A percentile compares a stretch with the other conserved stretches of the same genome.
Evolutionary conservation across 2,797 vertebrate genomes (phyloP).

Genomic region (Sebastes itinus): DNA sequence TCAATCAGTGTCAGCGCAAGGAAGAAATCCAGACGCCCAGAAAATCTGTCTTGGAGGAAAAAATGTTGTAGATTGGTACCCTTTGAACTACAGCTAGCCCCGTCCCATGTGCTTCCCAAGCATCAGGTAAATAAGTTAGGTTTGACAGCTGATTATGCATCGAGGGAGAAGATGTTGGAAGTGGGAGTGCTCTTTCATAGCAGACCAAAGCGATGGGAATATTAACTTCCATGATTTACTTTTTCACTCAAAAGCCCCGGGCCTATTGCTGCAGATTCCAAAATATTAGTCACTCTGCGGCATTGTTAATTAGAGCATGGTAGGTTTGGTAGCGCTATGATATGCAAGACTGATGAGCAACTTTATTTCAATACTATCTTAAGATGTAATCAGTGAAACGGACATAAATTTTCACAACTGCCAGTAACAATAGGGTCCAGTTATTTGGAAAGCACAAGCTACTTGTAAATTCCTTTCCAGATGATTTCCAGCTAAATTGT

Average conservation of each 20-base stretch:
- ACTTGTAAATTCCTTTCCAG: neutral
- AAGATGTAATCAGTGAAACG: conserved; percentile 35
- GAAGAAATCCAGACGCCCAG: conserved; percentile 73
- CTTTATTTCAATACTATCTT: conserved; percentile 24
- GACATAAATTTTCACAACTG: conserved; percentile 25
- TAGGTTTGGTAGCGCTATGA: conserved; percentile 18
- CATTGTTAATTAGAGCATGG: conserved; percentile 43
- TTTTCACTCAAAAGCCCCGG: conserved; percentile 29
- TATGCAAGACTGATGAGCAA: conserved; percentile 16
- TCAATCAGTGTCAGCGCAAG: conserved; percentile 74
- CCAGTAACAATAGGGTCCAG: conserved; percentile 6
- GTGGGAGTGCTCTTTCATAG: conserved; percentile 61
- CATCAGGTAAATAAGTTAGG: conserved; percentile 65
- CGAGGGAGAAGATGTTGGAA: conserved; percentile 59
- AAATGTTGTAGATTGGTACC: conserved; percentile 58
- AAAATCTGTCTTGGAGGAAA: conserved; percentile 55
- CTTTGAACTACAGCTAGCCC: conserved; percentile 63
- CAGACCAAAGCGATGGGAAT: conserved; percentile 66
- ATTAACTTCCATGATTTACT: conserved; percentile 68
- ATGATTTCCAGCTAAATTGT: conserved; percentile 1
- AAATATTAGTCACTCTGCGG: conserved; percentile 51
- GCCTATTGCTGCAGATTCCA: conserved; percentile 40
- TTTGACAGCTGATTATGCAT: conserved; percentile 74
- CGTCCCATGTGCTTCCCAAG: conserved; percentile 61
- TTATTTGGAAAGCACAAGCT: neutral